phyloP scores from a whole-genome alignment of 2,797 vertebrate species.

The Chloroceryle inda region DNA sequence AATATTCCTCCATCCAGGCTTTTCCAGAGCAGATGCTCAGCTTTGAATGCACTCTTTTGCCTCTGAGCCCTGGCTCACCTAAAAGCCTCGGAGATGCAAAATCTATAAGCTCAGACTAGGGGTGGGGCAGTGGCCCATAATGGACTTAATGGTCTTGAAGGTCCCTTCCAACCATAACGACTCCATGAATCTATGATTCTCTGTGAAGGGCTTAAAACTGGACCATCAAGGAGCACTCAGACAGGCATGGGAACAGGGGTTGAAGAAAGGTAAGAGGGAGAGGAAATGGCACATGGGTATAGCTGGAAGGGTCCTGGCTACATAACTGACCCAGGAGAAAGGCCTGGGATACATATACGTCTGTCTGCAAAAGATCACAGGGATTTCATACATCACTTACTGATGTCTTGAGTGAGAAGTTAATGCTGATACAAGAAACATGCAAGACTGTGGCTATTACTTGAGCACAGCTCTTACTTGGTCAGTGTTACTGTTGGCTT shows the following conservation, averaged over 20 bases:
- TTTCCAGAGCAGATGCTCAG: not conserved
- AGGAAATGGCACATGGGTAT: accelerated
- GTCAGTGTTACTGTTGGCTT: not conserved
- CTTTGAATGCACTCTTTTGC: accelerated
- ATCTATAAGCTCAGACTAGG: not conserved
- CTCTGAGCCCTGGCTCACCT: not conserved
- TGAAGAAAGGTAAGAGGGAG: not conserved
- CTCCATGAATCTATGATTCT: not conserved
- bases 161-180: not conserved
- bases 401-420: not conserved
- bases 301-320: not conserved
- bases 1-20: not conserved
- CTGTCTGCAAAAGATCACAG: not conserved
- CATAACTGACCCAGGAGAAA: not conserved
- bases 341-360: not conserved
- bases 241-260: not conserved
- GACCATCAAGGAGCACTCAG: accelerated
- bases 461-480: not conserved
- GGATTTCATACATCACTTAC: not conserved
- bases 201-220: not conserved
- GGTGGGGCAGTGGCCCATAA: not conserved
- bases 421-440: not conserved
- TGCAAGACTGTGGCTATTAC: not conserved
- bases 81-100: not conserved
- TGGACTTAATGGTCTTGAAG: not conserved